A percentile compares a stretch with the other conserved stretches of the same genome.
Evolutionary conservation across 2,888 invertebrate species (phyloP).

Genomic region (Protophormia terraenovae): DNA sequence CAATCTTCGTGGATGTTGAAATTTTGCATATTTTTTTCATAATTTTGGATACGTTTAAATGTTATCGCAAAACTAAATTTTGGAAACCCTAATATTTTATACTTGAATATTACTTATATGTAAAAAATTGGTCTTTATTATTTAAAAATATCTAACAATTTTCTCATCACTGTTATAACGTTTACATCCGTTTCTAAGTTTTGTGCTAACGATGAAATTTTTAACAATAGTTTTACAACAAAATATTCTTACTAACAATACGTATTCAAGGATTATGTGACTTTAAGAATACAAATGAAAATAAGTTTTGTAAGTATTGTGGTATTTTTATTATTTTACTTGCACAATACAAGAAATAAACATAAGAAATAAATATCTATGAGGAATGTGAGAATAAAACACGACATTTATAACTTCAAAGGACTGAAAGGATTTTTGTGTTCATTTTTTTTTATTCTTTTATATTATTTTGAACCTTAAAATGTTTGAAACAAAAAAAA

Average conservation of each 20-base stretch:
- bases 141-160: not conserved
- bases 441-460: not conserved
- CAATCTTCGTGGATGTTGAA: too few relatives aligned
- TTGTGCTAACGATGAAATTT: not conserved
- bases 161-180: not conserved
- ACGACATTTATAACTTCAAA: not conserved
- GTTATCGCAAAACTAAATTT: too few relatives aligned
- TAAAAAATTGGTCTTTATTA: too few relatives aligned
- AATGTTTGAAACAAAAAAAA: not conserved
- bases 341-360: not conserved
- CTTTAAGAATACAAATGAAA: not conserved
- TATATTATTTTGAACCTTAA: not conserved
- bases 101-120: too few relatives aligned
- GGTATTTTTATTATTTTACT: not conserved
- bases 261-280: conserved; percentile 16
- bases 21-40: too few relatives aligned
- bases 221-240: conserved; percentile 10
- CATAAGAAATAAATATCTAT: not conserved
- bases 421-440: not conserved
- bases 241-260: not conserved
- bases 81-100: too few relatives aligned
- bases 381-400: not conserved
- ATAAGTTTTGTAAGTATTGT: not conserved
- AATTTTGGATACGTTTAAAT: too few relatives aligned
- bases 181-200: not conserved